These are phyloP conservation scores for Lepus oiostolus DNA, from an alignment of 2,797 vertebrate species.

Conservation along the genomic window DNA sequence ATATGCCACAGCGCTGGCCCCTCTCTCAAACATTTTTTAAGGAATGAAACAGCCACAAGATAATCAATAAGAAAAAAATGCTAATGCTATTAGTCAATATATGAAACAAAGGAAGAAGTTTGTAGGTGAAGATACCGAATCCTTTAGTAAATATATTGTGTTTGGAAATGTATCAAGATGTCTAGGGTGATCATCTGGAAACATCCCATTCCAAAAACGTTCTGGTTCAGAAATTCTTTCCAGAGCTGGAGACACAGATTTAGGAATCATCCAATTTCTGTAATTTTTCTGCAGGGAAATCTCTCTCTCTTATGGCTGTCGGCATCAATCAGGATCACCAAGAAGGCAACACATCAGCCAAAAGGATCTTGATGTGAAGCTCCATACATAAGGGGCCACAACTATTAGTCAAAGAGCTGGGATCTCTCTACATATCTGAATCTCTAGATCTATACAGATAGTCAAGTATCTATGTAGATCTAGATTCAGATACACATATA, in stretches of 20 bases:
- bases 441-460: too few relatives aligned
- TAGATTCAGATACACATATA: too few relatives aligned
- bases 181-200: slow-evolving; percentile 28
- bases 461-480: too few relatives aligned
- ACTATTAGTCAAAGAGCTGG: not conserved
- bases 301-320: slow-evolving; percentile 86
- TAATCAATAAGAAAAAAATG: not conserved
- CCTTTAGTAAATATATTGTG: not conserved
- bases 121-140: not conserved
- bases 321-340: slow-evolving; percentile 85
- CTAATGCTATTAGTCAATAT: slow-evolving; percentile 21
- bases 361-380: slow-evolving; percentile 67
- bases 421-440: not conserved
- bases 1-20: too few relatives aligned
- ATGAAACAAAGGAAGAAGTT: slow-evolving; percentile 31
- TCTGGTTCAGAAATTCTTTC: slow-evolving; percentile 30
- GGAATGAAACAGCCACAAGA: slow-evolving; percentile 21
- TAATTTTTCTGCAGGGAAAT: slow-evolving; percentile 83
- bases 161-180: slow-evolving; percentile 45
- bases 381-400: not conserved
- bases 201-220: not conserved
- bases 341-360: slow-evolving; percentile 71
- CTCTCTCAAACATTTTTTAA: not conserved
- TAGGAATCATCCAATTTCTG: slow-evolving; percentile 19
- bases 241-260: not conserved